Conservation (phyloP, 2,888 invertebrate genomes). For the Camptogramma bilineatum region DNA sequence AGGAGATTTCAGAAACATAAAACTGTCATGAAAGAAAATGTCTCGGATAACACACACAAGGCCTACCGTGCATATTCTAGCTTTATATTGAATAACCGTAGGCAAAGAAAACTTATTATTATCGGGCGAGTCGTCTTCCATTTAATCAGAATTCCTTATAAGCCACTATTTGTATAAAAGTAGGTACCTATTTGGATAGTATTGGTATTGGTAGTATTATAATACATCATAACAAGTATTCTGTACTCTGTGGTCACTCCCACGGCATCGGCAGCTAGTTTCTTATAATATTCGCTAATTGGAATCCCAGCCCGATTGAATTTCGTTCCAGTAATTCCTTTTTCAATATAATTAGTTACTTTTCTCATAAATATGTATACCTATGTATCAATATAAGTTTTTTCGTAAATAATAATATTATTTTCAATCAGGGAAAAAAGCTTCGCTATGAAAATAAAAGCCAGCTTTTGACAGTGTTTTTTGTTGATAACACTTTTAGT, state of each 20-base stretch:
- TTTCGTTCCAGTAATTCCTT: conserved; percentile 18
- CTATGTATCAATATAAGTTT: too few species aligned
- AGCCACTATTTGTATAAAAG: conserved; percentile 4
- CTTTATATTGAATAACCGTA: conserved; percentile 5
- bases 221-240: conserved; percentile 2
- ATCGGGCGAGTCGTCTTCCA: conserved; percentile 5
- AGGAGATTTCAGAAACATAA: too few species aligned
- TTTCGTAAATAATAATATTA: too few species aligned
- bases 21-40: conserved; percentile 3
- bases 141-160: conserved; percentile 9
- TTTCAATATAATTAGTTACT: conserved; percentile 14
- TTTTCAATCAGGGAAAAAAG: too few species aligned
- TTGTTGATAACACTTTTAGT: too few species aligned
- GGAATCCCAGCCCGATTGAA: conserved; percentile 27
- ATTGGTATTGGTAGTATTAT: too few species aligned
- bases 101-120: conserved; percentile 4
- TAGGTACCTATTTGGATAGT: conserved; percentile 2
- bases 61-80: background rate
- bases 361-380: conserved; percentile 6
- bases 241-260: conserved; percentile 18
- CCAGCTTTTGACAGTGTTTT: too few species aligned
- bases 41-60: conserved; percentile 1
- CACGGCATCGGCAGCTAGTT: conserved; percentile 30
- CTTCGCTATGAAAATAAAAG: too few species aligned
- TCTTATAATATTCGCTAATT: conserved; percentile 33